Percentiles rank a stretch among this genome's conserved stretches.
These are phyloP conservation scores for Sinotaia quadrata DNA, from an alignment of 2,888 invertebrate species.

Conservation along the genomic window DNA sequence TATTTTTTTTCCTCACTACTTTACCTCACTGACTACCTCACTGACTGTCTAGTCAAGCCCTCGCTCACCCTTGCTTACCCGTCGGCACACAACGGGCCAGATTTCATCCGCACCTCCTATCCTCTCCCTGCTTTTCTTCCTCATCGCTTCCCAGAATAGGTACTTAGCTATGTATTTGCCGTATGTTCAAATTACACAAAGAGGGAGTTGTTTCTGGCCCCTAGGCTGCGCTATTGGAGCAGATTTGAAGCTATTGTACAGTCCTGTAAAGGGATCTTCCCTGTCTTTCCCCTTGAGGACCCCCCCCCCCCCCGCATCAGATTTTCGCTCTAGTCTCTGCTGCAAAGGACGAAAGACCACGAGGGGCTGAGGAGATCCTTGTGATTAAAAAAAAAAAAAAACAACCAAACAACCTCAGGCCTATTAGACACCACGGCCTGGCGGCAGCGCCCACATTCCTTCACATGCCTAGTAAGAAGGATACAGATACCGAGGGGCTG, in stretches of 20 bases:
- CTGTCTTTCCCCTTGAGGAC: not conserved
- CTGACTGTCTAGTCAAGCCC: not conserved
- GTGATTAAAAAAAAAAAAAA: no score
- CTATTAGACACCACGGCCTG: no score
- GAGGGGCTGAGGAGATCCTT: no score
- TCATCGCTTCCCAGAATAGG: not conserved
- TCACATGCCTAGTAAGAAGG: no score
- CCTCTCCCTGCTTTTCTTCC: not conserved
- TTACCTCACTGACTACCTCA: no score
- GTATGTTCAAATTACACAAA: slow-evolving; percentile 5
- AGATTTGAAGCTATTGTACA: not conserved
- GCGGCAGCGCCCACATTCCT: no score
- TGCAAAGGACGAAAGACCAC: no score
- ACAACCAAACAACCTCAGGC: no score
- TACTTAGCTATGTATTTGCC: not conserved
- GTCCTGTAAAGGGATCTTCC: not conserved
- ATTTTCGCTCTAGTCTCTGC: not conserved
- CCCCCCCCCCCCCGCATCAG: not conserved
- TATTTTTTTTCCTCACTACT: no score
- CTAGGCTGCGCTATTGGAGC: not conserved
- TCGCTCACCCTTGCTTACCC: not conserved
- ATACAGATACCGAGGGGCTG: no score
- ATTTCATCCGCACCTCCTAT: not conserved
- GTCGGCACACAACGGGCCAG: not conserved
- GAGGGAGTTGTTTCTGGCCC: not conserved